Percentiles rank a stretch among this genome's conserved stretches.
Evolutionary conservation across 2,888 invertebrate species (phyloP).

Genomic region (Thymelicus acteon): DNA sequence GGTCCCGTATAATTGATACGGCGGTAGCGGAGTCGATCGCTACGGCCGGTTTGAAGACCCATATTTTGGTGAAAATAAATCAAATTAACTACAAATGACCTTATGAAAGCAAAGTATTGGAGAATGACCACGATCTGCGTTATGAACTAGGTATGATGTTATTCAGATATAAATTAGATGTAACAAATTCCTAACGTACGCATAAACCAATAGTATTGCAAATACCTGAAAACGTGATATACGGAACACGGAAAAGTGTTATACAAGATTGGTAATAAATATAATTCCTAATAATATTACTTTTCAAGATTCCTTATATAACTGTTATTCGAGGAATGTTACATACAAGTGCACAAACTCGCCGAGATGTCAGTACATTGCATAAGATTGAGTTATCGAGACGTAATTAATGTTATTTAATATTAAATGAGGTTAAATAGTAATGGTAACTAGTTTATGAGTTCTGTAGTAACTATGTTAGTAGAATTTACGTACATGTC

Average conservation of each 20-base stretch:
- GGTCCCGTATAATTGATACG: too few species aligned
- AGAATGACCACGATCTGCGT: too few species aligned
- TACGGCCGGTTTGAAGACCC: too few species aligned
- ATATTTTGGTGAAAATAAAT: too few species aligned
- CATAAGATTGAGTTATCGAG: slow-evolving; percentile 7
- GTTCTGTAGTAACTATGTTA: slow-evolving; percentile 19
- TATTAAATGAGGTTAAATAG: slow-evolving; percentile 7
- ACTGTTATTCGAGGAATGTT: slow-evolving; percentile 16
- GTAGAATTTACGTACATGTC: slow-evolving; percentile 3
- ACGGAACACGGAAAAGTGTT: slow-evolving; percentile 27
- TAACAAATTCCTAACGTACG: background rate
- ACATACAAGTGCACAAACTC: slow-evolving; percentile 1
- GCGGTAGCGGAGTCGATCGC: too few species aligned
- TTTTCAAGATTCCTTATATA: slow-evolving; percentile 31
- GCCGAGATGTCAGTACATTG: slow-evolving; percentile 15
- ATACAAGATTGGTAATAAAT: slow-evolving; percentile 25
- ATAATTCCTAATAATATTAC: slow-evolving; percentile 31
- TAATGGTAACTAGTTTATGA: slow-evolving; percentile 17
- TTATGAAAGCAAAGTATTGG: too few species aligned
- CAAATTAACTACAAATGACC: too few species aligned
- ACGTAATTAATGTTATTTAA: slow-evolving; percentile 14
- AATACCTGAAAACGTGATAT: slow-evolving; percentile 5
- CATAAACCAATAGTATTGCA: too few species aligned
- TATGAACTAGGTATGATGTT: too few species aligned
- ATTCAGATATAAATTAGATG: background rate